Base-by-base conservation (phyloP, 2,888 invertebrate genomes). In the Ornithoptera alexandrae region DNA sequence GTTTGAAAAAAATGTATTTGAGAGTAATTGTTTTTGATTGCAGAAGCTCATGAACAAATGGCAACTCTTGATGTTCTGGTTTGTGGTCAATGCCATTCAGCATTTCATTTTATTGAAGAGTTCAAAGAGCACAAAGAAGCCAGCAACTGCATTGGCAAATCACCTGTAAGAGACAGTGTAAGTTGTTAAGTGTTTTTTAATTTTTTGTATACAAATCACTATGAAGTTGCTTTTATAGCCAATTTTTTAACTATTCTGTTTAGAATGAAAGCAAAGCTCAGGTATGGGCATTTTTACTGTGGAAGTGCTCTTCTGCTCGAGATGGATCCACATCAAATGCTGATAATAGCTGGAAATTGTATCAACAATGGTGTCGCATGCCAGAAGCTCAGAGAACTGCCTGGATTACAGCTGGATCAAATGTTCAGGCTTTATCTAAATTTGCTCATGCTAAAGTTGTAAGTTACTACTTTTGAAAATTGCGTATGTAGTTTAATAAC, bases 331-430 rank as follows among this genome's bases (percentile, higher is more conserved):
- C 89, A 1, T 86, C 90, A 8, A 94, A 93, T 74, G 93, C 93
- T 0, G 93, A 94, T 75, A 94, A 94, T 78, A 95, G 96, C 8
- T 97, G 97, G 97, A 94, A 95, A 73, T 89, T 97, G 15, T 97
- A 97, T 84, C 96, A 97, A 82, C 95, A 95, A 76, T 97, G 97
- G 97, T 96, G 96, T 74, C 95, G 96, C 79, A 94, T 97, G 94
- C 95, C 96, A 0, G 94, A 95, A 71, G 93, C 94, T 20, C 94
- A 96, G 67, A 93, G 96, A 68, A 95, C 95, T 62, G 94, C 96
- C 0, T 97, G 97, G 97, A 95, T 97, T 70, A 94, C 95, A 0
- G 97, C 97, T 2, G 97, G 97, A 0, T 93, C 95, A 77, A 95
- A 95, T 74, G 95, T 97, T 76, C 96, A 96, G 83, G 94, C 94